Conservation (phyloP, 1,140 invertebrate genomes). For the Rhyzopertha dominica region DNA sequence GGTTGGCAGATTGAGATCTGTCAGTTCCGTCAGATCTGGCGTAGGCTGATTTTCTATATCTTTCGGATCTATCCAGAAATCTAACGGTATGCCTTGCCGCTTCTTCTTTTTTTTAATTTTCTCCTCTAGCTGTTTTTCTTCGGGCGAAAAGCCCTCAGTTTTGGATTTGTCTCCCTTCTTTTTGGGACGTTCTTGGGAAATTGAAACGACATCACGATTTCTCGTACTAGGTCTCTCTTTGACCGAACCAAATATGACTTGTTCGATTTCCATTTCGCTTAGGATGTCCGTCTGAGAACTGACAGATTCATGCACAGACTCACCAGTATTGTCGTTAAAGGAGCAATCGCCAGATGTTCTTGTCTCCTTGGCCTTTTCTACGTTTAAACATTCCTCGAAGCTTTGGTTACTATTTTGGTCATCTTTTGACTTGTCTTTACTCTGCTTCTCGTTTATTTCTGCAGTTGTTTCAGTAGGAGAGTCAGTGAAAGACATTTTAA, state of each 20-base stretch:
- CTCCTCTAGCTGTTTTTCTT: slow-evolving; percentile 18
- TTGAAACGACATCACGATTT: slow-evolving; percentile 1
- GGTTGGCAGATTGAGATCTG: slow-evolving; percentile 26
- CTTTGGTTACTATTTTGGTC: background rate
- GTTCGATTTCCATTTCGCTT: slow-evolving; percentile 34
- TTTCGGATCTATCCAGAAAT: too few species aligned
- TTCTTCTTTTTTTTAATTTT: slow-evolving; percentile 28
- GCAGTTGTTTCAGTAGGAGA: slow-evolving; percentile 22
- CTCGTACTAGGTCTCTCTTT: slow-evolving; percentile 37
- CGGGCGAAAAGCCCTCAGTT: slow-evolving; percentile 8
- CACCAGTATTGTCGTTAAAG: too few species aligned
- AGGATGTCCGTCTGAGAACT: too few species aligned
- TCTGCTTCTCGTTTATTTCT: too few species aligned
- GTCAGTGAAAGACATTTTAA: slow-evolving; percentile 52
- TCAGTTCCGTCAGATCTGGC: slow-evolving; percentile 21
- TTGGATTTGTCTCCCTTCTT: slow-evolving; percentile 14
- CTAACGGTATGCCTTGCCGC: slow-evolving; percentile 25
- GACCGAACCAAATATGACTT: slow-evolving; percentile 43
- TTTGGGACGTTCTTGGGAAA: slow-evolving; percentile 2
- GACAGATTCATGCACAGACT: too few species aligned
- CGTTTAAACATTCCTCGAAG: background rate
- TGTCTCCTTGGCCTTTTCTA: too few species aligned
- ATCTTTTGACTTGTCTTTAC: too few species aligned
- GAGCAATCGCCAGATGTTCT: too few species aligned
- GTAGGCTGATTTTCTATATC: slow-evolving; percentile 19